Base-by-base conservation (phyloP, 2,113 vertebrate genomes). In the Polypterus senegalus region DNA sequence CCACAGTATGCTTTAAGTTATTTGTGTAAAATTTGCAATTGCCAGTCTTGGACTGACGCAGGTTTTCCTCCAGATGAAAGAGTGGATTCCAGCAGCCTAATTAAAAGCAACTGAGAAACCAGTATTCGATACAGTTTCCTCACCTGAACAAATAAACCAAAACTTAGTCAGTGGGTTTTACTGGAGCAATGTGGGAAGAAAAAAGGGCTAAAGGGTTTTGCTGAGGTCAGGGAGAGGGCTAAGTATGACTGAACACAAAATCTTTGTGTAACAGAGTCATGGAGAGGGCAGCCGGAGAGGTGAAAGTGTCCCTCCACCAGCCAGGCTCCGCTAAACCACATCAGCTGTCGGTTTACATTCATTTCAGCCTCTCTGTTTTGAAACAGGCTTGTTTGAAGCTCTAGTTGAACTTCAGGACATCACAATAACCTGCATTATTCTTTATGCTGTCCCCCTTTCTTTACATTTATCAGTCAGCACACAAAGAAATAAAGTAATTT, bases 131-230 rank as follows among this genome's bases (percentile, higher is more conserved):
- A 87, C 87, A 83, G 80, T 83, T 87, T 84, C 78, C 85, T 90
- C 90, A 96, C 91, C 90, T 97, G 92, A 91, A 87, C 86, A 93
- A 95, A 93, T 93, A 96, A 93, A 92, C 85, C 61, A 47, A 83
- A 74, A 76, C 81, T 81, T 71, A 76, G 77, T 48, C 3, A 68
- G 66, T 70, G 66, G 74, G 81, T 78, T 82, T 75, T 69, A 58
- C 78, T 66, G 64, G 70, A 67, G 76, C 74, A 70, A 74, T 78
- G 79, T 80, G 80, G 80, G 81, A 83, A 27, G 27, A 27, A 27
- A 84, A 83, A 77, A 73, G 76, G 44, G 72, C 74, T 66, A 76
- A 63, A 75, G 68, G 76, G 67, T 79, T 83, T 81, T 52, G 0
- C 63, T 70, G 61, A 70, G 84, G 85, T 92, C 85, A 91, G 75